A percentile compares a stretch with the other conserved stretches of the same genome.
phyloP scores from a whole-genome alignment of 2,888 invertebrate genomes.

The Mythimna ferrago region DNA sequence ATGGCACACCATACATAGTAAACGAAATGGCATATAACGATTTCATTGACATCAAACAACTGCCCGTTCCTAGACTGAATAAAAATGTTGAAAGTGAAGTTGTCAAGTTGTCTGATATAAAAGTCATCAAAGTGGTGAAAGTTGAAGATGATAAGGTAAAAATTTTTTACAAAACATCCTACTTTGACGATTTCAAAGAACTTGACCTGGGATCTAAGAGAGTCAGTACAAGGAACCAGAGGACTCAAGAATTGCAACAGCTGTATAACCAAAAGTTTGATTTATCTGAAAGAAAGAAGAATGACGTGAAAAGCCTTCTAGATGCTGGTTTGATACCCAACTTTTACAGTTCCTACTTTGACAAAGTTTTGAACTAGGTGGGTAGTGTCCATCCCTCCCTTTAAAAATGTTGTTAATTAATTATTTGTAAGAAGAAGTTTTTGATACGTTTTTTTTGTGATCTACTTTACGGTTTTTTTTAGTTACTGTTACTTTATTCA shows the following conservation, averaged over 20 bases:
- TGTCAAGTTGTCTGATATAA: neutral
- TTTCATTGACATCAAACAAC: no score
- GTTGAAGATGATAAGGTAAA: slow-evolving; percentile 3
- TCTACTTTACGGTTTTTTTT: neutral
- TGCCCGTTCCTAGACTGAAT: no score
- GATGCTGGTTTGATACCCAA: slow-evolving; percentile 2
- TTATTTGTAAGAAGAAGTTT: slow-evolving; percentile 1
- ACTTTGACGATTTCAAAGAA: slow-evolving; percentile 4
- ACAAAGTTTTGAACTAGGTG: slow-evolving; percentile 3
- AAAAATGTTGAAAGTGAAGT: no score
- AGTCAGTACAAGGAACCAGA: neutral
- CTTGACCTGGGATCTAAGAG: neutral
- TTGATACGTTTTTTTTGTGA: neutral
- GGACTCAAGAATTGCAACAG: slow-evolving; percentile 5
- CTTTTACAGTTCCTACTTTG: neutral
- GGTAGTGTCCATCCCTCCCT: neutral
- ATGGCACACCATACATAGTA: no score
- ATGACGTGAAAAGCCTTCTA: slow-evolving; percentile 14
- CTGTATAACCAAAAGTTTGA: slow-evolving; percentile 6
- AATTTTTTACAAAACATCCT: neutral
- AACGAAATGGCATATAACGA: no score
- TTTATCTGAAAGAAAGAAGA: slow-evolving; percentile 5
- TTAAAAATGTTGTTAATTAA: no score
- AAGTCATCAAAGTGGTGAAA: slow-evolving; percentile 3
- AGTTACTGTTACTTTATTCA: no score